Conservation (phyloP, 2,113 vertebrate genomes). For the Nannospalax galili region DNA sequence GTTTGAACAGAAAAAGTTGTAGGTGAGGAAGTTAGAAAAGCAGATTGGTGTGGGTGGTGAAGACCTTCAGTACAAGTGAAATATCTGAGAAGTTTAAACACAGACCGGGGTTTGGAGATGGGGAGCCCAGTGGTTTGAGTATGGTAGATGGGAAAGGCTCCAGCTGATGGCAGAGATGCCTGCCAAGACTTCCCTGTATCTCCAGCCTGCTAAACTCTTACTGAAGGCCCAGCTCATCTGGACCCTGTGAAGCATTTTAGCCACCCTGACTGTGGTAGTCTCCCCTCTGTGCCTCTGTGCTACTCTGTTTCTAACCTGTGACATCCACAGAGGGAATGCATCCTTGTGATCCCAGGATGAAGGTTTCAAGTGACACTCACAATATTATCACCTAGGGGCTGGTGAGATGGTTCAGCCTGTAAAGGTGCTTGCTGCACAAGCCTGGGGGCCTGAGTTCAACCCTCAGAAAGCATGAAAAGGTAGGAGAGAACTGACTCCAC, state of each 20-base stretch:
- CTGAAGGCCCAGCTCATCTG: neutral
- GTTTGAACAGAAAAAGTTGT: no score
- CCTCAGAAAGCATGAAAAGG: neutral
- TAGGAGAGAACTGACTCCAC: neutral
- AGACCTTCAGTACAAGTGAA: no score
- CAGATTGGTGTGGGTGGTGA: no score
- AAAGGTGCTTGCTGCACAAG: neutral
- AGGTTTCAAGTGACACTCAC: neutral
- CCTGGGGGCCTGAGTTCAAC: neutral
- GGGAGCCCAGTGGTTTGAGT: no score
- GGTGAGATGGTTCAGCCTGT: neutral
- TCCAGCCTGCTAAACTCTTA: accelerated
- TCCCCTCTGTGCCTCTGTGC: accelerated
- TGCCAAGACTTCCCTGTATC: no score
- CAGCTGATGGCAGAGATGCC: no score
- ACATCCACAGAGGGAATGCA: neutral
- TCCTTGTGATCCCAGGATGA: neutral
- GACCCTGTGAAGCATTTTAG: neutral
- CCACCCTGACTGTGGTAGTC: neutral
- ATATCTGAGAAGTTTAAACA: no score
- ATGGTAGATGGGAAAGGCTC: no score
- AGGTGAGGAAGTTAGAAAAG: no score
- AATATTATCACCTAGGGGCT: neutral
- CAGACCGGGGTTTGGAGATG: no score
- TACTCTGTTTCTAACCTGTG: neutral